Evolutionary conservation across 2,888 invertebrate genomes (phyloP), one percentile per base, ranked within the genome.

Genomic region (Megamerina dolium): DNA sequence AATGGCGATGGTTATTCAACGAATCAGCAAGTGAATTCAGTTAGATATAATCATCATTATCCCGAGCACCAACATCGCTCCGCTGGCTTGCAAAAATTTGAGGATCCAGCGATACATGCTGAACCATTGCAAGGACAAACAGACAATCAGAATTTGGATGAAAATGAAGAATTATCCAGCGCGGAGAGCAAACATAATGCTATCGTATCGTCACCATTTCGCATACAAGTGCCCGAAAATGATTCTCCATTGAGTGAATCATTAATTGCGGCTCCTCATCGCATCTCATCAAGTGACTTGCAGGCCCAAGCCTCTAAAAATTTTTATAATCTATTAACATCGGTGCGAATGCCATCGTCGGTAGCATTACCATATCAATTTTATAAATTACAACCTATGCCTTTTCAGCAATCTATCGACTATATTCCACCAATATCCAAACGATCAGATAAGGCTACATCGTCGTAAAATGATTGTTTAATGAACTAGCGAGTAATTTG

Each of bases 291-390:
- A 10, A 31, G 32, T 20, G 58, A 57, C 32, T 51, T 55, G 40
- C 60, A 58, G 42, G 45, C 60, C 0, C 54, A 56, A 42, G 57
- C 58, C 2, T 52, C 60, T 13, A 47, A 48, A 4, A 54, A 58
- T 35, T 49, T 51, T 2, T 53, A n/a, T n/a, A n/a, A n/a, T n/a
- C n/a, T n/a, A n/a, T n/a, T n/a, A n/a, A n/a, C n/a, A n/a, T n/a
- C n/a, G n/a, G n/a, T 58, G 4, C 57, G 59, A 26, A 54, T 58
- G 21, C 33, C 64, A 6, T 35, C 59, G 5, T 60, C 63, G 1
- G 43, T 63, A 23, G 41, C 63, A 5, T 37, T 63, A 27, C 66
- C 69, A 23, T 47, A 66, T 41, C 64, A 67, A 3, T 57, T 67
- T 21, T 53, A 64, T 31, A 62, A 63, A 20, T 27, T 69, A 17